Base-by-base conservation (phyloP, 2,888 invertebrate species). In the Trachelus iudaicus region DNA sequence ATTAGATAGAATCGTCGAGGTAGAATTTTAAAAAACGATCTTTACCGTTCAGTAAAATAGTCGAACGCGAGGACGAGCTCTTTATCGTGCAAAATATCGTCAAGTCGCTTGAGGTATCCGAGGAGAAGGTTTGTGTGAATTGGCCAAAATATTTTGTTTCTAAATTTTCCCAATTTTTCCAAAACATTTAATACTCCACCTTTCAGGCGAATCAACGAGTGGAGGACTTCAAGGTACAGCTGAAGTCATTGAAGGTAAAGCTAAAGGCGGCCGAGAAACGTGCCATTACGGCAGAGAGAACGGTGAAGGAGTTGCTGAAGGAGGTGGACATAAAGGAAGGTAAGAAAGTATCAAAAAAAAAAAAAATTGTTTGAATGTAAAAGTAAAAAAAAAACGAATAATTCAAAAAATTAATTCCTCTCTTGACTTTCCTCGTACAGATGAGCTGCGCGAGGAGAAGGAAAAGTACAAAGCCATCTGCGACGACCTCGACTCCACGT, bases 391-490 rank as follows among this genome's bases (percentile, higher is more conserved):
- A 69, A 69, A 69, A 15, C 2, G 0, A 30, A 30, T 69, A 69
- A 4, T n/a, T 71, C 0, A 3, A 71, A 33, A 34, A 71, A 71
- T 31, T 71, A 71, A 71, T 33, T 11, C 12, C 30, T 23, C 56
- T 2, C 23, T 56, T 56, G 23, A 56, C 23, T 23, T 56, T 56
- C 2, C 23, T 9, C 23, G 56, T 92, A 75, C 92, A 94, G 94
- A 94, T 91, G 94, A 94, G 86, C 91, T 94, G 88, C 93, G 94
- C 87, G 94, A 94, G 90, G 94, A 94, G 88, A 96, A 96, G 93
- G 95, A 96, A 92, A 95, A 95, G 92, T 96, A 95, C 94, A 96
- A 95, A 93, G 93, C 94, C 86, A 95, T 96, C 92, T 95, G 95
- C 92, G 95, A 96, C 92, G 96, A 96, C 90, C 92, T 96, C 92